Percentiles rank a stretch among this genome's conserved stretches.
Evolutionary conservation across 1,140 invertebrate genomes (phyloP).

Genomic region (Procambarus clarkii): DNA sequence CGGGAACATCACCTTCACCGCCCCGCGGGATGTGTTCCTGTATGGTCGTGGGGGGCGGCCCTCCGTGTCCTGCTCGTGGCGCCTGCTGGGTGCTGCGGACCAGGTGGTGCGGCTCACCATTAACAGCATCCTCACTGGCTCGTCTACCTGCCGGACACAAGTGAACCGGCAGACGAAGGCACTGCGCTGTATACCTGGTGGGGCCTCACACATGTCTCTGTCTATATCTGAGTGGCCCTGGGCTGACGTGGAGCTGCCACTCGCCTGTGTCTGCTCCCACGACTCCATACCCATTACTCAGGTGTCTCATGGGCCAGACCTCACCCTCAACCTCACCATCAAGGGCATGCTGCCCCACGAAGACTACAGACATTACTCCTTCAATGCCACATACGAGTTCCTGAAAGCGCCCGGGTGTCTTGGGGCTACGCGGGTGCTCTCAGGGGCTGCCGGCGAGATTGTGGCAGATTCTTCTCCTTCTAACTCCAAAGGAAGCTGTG

Average conservation of each 20-base stretch:
- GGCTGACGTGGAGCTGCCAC: constrained; percentile 70
- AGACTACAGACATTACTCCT: constrained; percentile 83
- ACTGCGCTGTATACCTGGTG: constrained; percentile 75
- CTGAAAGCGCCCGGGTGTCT: constrained; percentile 70
- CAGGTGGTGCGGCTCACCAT: constrained; percentile 79
- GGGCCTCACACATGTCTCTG: constrained; percentile 53
- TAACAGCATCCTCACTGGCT: constrained; percentile 84
- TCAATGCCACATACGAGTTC: constrained; percentile 79
- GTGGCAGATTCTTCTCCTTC: constrained; percentile 38
- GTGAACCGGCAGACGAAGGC: constrained; percentile 84
- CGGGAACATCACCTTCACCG: constrained; percentile 79
- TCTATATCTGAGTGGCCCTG: constrained; percentile 65
- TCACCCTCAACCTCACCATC: constrained; percentile 78
- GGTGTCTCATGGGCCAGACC: constrained; percentile 72
- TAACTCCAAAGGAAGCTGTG: constrained; percentile 39
- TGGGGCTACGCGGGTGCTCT: constrained; percentile 48
- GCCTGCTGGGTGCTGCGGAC: constrained; percentile 81
- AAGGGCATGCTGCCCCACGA: constrained; percentile 82
- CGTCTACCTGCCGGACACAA: constrained; percentile 81
- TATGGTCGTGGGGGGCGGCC: constrained; percentile 86
- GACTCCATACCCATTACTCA: constrained; percentile 70
- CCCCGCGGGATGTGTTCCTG: constrained; percentile 87
- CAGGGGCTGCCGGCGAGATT: constrained; percentile 65
- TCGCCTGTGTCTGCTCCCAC: constrained; percentile 72
- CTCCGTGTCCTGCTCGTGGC: constrained; percentile 85